Conservation (phyloP, 2,113 vertebrate species). For the Perccottus glenii region DNA sequence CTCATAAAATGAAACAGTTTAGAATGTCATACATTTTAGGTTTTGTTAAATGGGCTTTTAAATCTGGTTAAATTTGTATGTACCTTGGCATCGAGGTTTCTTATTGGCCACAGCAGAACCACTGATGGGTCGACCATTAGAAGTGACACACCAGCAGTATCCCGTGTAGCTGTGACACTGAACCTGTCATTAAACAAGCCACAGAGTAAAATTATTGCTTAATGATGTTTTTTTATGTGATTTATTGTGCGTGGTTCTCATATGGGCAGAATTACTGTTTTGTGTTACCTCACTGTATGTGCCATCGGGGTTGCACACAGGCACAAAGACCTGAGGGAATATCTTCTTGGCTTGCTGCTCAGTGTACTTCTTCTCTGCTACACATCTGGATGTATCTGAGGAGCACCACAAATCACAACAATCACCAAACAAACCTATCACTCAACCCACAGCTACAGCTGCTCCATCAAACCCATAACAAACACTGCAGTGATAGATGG, state of each 20-base stretch:
- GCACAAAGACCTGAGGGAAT: conserved; percentile 94
- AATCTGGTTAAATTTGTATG: conserved; percentile 22
- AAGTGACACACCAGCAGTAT: conserved; percentile 97
- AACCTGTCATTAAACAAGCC: conserved; percentile 76
- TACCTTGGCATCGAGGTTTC: conserved; percentile 95
- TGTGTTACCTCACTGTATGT: conserved; percentile 92
- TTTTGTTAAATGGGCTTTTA: conserved; percentile 6
- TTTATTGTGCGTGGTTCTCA: not conserved
- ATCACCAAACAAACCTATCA: conserved; percentile 30
- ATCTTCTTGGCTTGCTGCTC: conserved; percentile 96
- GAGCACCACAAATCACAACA: conserved; percentile 63
- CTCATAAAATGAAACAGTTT: not conserved
- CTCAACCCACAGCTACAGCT: conserved; percentile 49
- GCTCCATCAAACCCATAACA: conserved; percentile 43
- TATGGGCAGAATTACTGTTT: conserved; percentile 12
- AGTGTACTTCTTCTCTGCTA: conserved; percentile 96
- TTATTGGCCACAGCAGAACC: conserved; percentile 97
- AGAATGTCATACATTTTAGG: not conserved
- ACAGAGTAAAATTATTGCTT: conserved; percentile 2
- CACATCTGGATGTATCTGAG: conserved; percentile 94
- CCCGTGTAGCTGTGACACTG: conserved; percentile 98
- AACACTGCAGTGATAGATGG: conserved; percentile 43
- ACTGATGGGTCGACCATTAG: conserved; percentile 92
- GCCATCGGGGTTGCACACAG: conserved; percentile 93
- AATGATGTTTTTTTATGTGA: not conserved